A percentile compares a stretch with the other conserved stretches of the same genome.
Evolutionary conservation across 2,797 vertebrate species (phyloP).

Genomic region (Scolopax rusticola): DNA sequence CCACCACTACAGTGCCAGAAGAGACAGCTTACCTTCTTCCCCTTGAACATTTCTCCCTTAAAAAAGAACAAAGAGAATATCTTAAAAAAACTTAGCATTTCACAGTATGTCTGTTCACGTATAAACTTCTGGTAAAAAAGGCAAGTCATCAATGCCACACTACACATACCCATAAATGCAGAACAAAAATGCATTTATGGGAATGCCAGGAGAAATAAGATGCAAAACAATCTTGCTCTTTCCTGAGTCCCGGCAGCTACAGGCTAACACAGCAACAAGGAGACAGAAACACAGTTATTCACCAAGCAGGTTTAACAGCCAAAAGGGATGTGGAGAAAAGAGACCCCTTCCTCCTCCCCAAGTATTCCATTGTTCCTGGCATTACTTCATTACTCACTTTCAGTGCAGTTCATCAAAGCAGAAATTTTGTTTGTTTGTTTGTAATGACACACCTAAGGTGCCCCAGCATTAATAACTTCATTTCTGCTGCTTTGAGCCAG

Average conservation of each 20-base stretch:
- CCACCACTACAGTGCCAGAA: background rate
- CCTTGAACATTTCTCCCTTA: background rate
- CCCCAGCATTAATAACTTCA: background rate
- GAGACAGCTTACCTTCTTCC: background rate
- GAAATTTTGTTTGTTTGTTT: background rate
- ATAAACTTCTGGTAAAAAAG: background rate
- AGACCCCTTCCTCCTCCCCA: background rate
- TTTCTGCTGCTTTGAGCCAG: background rate
- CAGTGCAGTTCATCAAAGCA: background rate
- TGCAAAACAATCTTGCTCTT: background rate
- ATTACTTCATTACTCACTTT: background rate
- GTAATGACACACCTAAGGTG: background rate
- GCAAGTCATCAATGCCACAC: background rate
- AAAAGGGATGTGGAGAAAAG: background rate
- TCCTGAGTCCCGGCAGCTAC: background rate
- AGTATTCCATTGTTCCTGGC: fast-evolving
- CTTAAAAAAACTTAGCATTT: background rate
- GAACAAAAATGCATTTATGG: background rate
- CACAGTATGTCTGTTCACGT: background rate
- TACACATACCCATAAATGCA: background rate
- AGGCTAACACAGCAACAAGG: fast-evolving
- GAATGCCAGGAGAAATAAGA: background rate
- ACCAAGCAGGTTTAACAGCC: fast-evolving
- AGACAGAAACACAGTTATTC: background rate
- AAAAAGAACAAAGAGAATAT: background rate